Base-by-base conservation (phyloP, 2,888 invertebrate species). In the Exocentrus adspersus region DNA sequence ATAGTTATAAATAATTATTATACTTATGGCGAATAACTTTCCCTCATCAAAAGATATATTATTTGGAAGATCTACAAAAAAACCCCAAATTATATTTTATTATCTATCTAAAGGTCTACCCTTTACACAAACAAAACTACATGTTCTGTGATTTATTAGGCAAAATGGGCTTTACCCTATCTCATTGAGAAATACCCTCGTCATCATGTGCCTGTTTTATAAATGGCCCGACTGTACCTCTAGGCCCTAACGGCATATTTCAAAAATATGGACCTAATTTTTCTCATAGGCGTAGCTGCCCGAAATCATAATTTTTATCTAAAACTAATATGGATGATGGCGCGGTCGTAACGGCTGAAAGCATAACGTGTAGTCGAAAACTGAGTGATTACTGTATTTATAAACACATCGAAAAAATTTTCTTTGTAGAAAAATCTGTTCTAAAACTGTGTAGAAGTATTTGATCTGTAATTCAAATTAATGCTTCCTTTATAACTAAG, bases 151-250 rank as follows among this genome's bases (percentile, higher is more conserved):
- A 45, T 45, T 45, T 45, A 45, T 45, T 9, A 17, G 45, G 20
- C 20, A 9, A 7, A 45, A 7, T 45, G 45, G 45, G 45, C 24
- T 32, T 48, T 21, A 21, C 21, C 46, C 24, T 9, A 24, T 48
- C 14, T 48, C 17, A 48, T 48, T 48, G 46, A 24, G n/a, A 48
- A 48, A 24, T 48, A 28, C 24, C 48, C 9, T 48, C 48, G 48
- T 48, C 48, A 14, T 48, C 46, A 24, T 48, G 48, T 17, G 24
- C 20, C 4, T 5, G 45, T 19, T 16, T 48, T 16, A 30, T 48
- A 48, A 48, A 48, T 28, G 7, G 2, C 10, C 1, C 10, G 28
- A 48, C 16, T 14, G 28, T 46, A 21, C 24, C 46, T 48, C 14
- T 48, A 48, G 48, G 48, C 28, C 28, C 19, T 48, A 28, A 30